phyloP scores from a whole-genome alignment of 2,797 vertebrate species.

The Paedocypris micromegethes region DNA sequence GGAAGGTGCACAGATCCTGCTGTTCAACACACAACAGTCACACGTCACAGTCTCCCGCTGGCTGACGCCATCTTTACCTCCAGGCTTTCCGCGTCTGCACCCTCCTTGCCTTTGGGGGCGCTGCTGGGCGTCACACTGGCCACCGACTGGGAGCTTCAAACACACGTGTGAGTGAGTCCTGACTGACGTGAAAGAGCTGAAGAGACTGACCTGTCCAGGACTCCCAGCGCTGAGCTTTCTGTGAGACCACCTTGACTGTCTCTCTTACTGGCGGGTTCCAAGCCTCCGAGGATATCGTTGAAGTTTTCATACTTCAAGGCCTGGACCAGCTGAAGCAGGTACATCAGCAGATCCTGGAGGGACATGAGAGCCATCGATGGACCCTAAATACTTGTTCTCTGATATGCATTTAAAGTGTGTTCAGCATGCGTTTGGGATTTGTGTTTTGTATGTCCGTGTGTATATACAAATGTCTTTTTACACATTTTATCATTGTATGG shows the following conservation, averaged over 20 bases:
- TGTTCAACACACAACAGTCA: slow-evolving; percentile 48
- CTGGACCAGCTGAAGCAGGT: slow-evolving; percentile 93
- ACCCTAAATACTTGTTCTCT: too few relatives aligned
- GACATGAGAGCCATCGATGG: not conserved
- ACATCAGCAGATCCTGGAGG: slow-evolving; percentile 90
- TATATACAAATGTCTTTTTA: too few relatives aligned
- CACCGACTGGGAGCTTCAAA: slow-evolving; percentile 79
- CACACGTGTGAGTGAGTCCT: not conserved
- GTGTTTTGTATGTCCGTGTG: too few relatives aligned
- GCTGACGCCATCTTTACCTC: slow-evolving; percentile 68
- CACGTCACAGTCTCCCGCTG: not conserved
- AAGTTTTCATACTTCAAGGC: slow-evolving; percentile 97
- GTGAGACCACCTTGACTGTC: slow-evolving; percentile 81
- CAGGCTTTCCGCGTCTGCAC: slow-evolving; percentile 79
- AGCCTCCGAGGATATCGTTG: slow-evolving; percentile 86
- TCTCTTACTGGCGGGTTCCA: slow-evolving; percentile 85
- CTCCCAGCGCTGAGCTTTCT: slow-evolving; percentile 70
- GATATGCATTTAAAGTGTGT: too few relatives aligned
- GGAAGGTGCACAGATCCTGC: slow-evolving; percentile 96
- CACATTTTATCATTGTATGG: too few relatives aligned
- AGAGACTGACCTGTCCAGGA: slow-evolving; percentile 79
- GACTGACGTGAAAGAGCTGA: too few relatives aligned
- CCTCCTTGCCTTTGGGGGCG: slow-evolving; percentile 82
- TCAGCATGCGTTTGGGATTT: not conserved
- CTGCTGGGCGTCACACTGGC: slow-evolving; percentile 56